Percentiles rank a stretch among this genome's conserved stretches.
Conservation (phyloP, 2,888 invertebrate genomes). For the Halictus quadricinctus region DNA sequence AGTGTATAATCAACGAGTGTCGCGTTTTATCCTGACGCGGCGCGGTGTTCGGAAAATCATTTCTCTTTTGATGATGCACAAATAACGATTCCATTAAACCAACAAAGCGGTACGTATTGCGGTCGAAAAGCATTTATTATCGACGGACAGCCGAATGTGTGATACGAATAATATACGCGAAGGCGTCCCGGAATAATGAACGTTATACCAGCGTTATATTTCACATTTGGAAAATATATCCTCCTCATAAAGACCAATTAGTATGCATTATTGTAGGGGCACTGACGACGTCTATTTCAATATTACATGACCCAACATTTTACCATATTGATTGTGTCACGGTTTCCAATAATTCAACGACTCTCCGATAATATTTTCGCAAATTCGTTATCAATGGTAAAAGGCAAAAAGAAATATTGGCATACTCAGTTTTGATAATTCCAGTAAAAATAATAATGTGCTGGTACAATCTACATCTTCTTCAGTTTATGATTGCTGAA, state of each 20-base stretch:
- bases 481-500: neutral
- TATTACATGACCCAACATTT: neutral
- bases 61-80: neutral
- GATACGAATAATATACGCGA: neutral
- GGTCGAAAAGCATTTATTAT: neutral
- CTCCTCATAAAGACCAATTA: neutral
- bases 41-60: neutral
- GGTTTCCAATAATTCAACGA: neutral
- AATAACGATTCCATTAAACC: constrained; percentile 10
- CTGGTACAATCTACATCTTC: neutral
- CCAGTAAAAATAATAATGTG: neutral
- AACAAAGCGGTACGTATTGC: neutral
- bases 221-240: neutral
- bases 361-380: neutral
- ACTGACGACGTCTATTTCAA: neutral
- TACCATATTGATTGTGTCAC: neutral
- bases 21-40: neutral
- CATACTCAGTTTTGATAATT: neutral
- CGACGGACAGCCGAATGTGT: neutral
- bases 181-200: neutral
- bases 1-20: neutral
- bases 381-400: neutral
- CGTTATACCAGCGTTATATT: neutral
- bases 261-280: neutral
- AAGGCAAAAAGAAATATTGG: neutral